A percentile compares a stretch with the other conserved stretches of the same genome.
Evolutionary conservation across 2,888 invertebrate genomes (phyloP).

Genomic region (Catocala sponsa): DNA sequence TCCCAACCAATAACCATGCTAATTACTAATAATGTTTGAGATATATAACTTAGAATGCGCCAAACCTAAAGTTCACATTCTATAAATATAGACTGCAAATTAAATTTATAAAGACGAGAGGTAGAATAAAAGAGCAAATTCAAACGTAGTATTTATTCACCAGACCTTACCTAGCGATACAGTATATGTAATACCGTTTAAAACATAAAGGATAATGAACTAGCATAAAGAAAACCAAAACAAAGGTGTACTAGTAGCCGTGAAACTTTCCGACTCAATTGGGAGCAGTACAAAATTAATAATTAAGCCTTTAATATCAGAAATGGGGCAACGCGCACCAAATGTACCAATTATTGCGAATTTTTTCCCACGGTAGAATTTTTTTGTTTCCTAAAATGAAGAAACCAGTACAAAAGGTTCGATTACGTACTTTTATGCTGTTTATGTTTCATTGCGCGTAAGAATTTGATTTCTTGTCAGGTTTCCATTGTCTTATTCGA

Average conservation of each 20-base stretch:
- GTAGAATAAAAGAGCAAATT: no score
- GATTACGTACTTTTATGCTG: slow-evolving; percentile 20
- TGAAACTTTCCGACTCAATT: slow-evolving; percentile 7
- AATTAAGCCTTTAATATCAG: slow-evolving; percentile 40
- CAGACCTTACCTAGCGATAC: no score
- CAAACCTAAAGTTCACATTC: no score
- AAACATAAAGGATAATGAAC: background rate
- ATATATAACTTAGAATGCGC: no score
- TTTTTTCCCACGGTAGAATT: slow-evolving; percentile 20
- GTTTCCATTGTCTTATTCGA: slow-evolving; percentile 31
- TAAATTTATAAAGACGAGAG: no score
- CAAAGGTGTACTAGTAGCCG: slow-evolving; percentile 6
- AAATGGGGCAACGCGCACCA: slow-evolving; percentile 16
- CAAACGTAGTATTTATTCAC: no score
- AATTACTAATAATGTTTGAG: no score
- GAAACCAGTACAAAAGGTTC: slow-evolving; percentile 12
- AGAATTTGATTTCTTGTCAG: slow-evolving; percentile 41
- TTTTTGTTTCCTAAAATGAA: slow-evolving; percentile 24
- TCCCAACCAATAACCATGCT: no score
- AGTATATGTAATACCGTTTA: background rate
- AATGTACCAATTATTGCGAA: slow-evolving; percentile 21
- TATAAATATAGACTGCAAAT: no score
- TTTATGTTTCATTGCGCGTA: slow-evolving; percentile 36
- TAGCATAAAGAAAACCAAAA: background rate
- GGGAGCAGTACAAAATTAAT: slow-evolving; percentile 28